Conservation (phyloP, 1,140 invertebrate genomes). For the Zeugodacus cucurbitae region DNA sequence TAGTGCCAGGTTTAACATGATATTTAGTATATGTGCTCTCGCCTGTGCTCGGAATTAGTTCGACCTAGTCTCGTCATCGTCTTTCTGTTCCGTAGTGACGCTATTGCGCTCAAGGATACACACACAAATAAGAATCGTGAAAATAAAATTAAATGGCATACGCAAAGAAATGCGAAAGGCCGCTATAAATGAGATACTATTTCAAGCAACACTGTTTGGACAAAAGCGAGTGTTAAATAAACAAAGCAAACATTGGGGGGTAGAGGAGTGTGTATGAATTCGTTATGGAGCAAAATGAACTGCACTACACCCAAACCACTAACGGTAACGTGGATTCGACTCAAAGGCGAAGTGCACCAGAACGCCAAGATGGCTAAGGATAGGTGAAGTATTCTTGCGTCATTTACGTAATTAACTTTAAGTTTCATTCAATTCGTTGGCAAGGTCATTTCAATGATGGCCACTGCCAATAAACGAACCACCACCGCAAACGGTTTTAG, state of each 20-base stretch:
- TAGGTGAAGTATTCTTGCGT: not conserved
- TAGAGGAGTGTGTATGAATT: not conserved
- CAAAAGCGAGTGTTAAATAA: not conserved
- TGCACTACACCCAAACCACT: not conserved
- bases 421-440: slow-evolving; percentile 3
- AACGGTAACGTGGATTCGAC: not conserved
- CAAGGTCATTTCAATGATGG: slow-evolving; percentile 30
- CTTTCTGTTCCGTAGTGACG: not conserved
- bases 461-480: not conserved
- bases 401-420: slow-evolving; percentile 23
- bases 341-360: not conserved
- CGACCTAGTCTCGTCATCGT: not conserved
- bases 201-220: not conserved
- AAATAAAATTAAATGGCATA: slow-evolving; percentile 20
- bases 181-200: slow-evolving; percentile 16
- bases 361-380: not conserved
- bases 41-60: not conserved
- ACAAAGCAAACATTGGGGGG: not conserved
- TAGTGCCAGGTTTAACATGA: not conserved
- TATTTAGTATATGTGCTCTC: not conserved
- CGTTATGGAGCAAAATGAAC: not conserved
- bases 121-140: not conserved
- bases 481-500: not conserved
- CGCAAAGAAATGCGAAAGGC: not conserved
- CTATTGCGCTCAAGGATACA: not conserved